Evolutionary conservation across 2,797 vertebrate genomes (phyloP).

Genomic region (Petrocephalus schoutedeni): DNA sequence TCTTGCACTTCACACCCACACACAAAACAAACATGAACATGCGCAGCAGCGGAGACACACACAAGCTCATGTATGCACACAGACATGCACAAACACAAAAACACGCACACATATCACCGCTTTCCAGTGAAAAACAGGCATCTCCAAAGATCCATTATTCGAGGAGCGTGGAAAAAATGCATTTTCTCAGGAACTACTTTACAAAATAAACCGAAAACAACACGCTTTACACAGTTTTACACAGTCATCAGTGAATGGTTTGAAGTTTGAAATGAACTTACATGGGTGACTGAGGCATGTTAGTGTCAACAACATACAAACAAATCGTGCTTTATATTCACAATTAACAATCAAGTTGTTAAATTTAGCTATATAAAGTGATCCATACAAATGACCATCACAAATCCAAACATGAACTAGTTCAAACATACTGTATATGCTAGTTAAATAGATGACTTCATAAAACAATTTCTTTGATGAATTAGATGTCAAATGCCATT

Average conservation of each 20-base stretch:
- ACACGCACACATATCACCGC: not conserved
- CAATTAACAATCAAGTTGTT: not conserved
- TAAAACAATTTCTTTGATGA: not conserved
- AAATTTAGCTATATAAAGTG: not conserved
- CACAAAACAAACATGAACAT: not conserved
- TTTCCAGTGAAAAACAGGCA: not conserved
- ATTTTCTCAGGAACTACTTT: not conserved
- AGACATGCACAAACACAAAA: not conserved
- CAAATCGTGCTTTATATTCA: not conserved
- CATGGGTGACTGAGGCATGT: not conserved
- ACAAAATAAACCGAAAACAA: not conserved
- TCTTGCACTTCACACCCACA: conserved; percentile 49
- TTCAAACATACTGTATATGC: not conserved
- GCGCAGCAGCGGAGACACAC: not conserved
- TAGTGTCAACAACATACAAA: not conserved
- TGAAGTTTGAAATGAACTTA: not conserved
- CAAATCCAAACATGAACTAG: not conserved
- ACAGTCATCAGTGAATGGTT: not conserved
- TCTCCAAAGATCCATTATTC: not conserved
- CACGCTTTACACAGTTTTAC: not conserved
- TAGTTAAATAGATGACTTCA: not conserved
- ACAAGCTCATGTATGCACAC: not conserved
- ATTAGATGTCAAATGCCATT: not conserved
- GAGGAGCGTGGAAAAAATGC: not conserved
- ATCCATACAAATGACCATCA: not conserved